Conservation (phyloP, 1,140 invertebrate species). For the Lepidurus arcticus region DNA sequence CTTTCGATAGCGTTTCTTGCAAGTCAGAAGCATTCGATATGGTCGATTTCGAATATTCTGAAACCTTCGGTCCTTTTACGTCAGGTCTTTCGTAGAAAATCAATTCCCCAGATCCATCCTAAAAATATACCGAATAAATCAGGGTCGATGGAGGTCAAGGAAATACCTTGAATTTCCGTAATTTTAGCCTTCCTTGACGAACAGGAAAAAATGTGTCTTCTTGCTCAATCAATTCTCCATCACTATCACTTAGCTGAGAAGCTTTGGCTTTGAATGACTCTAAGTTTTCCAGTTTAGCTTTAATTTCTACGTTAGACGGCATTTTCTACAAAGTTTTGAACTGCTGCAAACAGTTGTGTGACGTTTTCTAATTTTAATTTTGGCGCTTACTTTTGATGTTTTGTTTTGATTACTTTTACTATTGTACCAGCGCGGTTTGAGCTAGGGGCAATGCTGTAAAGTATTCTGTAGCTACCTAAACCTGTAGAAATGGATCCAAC, state of each 20-base stretch:
- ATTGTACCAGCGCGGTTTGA: no score
- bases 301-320: conserved; percentile 55
- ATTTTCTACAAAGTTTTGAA: neutral
- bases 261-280: conserved; percentile 50
- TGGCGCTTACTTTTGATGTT: no score
- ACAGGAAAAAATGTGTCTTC: conserved; percentile 70
- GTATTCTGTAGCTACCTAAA: no score
- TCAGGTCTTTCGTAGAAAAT: conserved; percentile 73
- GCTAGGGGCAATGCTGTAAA: no score
- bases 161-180: conserved; percentile 52
- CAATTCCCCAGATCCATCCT: conserved; percentile 55
- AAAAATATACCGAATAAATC: conserved; percentile 28
- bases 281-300: conserved; percentile 55
- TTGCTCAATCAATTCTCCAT: conserved; percentile 59
- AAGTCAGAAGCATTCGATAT: conserved; percentile 46
- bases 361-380: neutral
- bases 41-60: conserved; percentile 55
- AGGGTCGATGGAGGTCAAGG: neutral
- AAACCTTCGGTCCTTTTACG: conserved; percentile 62
- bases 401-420: no score
- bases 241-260: conserved; percentile 50
- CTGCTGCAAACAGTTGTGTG: neutral
- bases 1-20: conserved; percentile 40
- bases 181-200: conserved; percentile 66
- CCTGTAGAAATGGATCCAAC: no score